These are phyloP conservation scores for Poecilia wingei DNA, from an alignment of 2,797 vertebrate genomes.

Conservation along the genomic window DNA sequence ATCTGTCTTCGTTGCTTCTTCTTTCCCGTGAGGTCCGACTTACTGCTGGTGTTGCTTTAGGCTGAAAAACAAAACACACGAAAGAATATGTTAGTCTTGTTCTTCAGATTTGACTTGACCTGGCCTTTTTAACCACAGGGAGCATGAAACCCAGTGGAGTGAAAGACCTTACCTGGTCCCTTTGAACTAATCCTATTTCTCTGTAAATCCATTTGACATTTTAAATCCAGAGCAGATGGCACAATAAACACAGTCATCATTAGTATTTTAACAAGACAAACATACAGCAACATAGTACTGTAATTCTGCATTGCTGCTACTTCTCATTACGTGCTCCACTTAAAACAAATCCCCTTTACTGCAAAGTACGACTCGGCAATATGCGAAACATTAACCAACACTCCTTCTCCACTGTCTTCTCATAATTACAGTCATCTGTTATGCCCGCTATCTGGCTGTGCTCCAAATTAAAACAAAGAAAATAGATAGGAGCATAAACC, in stretches of 20 bases:
- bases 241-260: constrained; percentile 27
- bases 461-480: constrained; percentile 60
- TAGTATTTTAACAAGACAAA: constrained; percentile 35
- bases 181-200: constrained; percentile 50
- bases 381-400: constrained; percentile 56
- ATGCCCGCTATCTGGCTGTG: constrained; percentile 48
- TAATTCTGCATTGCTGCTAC: constrained; percentile 26
- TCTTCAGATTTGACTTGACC: constrained; percentile 55
- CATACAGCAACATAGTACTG: constrained; percentile 7
- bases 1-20: constrained; percentile 44
- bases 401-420: constrained; percentile 61
- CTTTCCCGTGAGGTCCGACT: constrained; percentile 49
- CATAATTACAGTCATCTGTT: constrained; percentile 59
- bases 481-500: constrained; percentile 52
- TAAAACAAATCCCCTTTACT: constrained; percentile 29
- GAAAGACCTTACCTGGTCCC: constrained; percentile 31
- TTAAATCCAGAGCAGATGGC: constrained; percentile 12
- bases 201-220: constrained; percentile 39
- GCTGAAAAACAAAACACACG: constrained; percentile 74
- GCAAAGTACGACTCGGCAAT: constrained; percentile 23
- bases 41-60: constrained; percentile 83
- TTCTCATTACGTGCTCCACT: constrained; percentile 13
- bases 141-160: constrained; percentile 32
- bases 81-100: constrained; percentile 63
- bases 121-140: constrained; percentile 49